Base-by-base conservation (phyloP, 2,797 vertebrate species). In the Thaleichthys pacificus region DNA sequence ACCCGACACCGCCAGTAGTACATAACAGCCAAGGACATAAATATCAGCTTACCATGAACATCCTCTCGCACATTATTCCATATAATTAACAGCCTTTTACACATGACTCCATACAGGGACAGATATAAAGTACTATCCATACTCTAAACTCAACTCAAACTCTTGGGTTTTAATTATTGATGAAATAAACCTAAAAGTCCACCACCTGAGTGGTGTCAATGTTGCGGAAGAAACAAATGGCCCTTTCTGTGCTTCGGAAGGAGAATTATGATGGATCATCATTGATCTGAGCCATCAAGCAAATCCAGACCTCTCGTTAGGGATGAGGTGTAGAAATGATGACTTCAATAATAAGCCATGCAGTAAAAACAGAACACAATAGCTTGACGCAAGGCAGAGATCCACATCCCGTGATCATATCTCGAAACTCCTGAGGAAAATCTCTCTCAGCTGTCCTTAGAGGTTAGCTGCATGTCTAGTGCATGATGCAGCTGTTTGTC, bases 401-500 rank as follows among this genome's bases (percentile, higher is more conserved):
- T n/a, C 56, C 5, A 32, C 38, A 0, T 72, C 19, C 74, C 11
- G 57, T 26, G 38, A 72, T 22, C 66, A 58, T 64, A 69, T 73
- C 35, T 19, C 61, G 38, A 9, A 1, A 38, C 49, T 26, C 17
- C n/a, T 35, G 12, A 42, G 28, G 63, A 26, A 71, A 47, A 54
- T 61, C 32, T 8, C n/a, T 71, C 69, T 71, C 69, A 66, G 47
- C 61, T 75, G 67, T 73, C 21, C 1, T 7, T 21, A 19, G 28
- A 35, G 35, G 62, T 81, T 54, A 30, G 62, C 61, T 68, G n/a
- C 35, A 42, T 64, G 47, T 42, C 61, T 61, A 5, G 21, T 24
- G 24, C 21, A 61, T 2, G 58, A 61, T 61, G 22, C 22, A 21
- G 17, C 17, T 17, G n/a, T n/a, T 6, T 57, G 56, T 24, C 57